Base-by-base conservation (phyloP, 2,888 invertebrate genomes). In the Catocala nupta region DNA sequence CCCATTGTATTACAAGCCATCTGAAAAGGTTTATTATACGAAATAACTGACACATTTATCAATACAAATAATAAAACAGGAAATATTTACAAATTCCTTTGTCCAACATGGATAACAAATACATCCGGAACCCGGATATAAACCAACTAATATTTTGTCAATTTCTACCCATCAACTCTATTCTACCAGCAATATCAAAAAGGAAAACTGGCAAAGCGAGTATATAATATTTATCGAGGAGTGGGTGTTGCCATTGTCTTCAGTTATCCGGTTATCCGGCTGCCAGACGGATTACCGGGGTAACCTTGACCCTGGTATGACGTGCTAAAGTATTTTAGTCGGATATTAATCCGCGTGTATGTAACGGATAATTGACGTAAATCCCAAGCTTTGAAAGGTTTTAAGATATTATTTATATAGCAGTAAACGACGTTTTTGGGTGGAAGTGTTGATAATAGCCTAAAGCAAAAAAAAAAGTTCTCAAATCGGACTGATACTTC, bases 161-260 rank as follows among this genome's bases (percentile, higher is more conserved):
- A 7, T 8, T 39, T 39, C 36, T 9, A 16, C 16, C 25, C 9
- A 5, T 25, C 9, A 1, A 16, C 11, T 47, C 45, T 13, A 13
- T 47, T 39, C 6, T 50, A 5, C 33, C 33, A 33, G 50, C 34
- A 36, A 7, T 5, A 36, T 36, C n/a, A 16, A 58, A 58, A 44
- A 25, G 44, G 34, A 12, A 43, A 50, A n/a, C 33, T 7, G 16
- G 9, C 43, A 36, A 36, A 10, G 13, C n/a, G 13, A 13, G 25
- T 63, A 60, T 49, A 63, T 63, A 48, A 61, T 58, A 65, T 61
- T 73, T 65, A 63, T 56, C 52, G 60, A 51, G 52, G 48, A 44
- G 49, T 50, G 39, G 63, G 25, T 16, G 44, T 61, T 53, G 34
- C 34, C 61, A 62, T 66, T 71, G 63, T 62, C 45, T 51, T 63